phyloP scores from a whole-genome alignment of 2,888 invertebrate genomes.

The Drosophila mayaguana region DNA sequence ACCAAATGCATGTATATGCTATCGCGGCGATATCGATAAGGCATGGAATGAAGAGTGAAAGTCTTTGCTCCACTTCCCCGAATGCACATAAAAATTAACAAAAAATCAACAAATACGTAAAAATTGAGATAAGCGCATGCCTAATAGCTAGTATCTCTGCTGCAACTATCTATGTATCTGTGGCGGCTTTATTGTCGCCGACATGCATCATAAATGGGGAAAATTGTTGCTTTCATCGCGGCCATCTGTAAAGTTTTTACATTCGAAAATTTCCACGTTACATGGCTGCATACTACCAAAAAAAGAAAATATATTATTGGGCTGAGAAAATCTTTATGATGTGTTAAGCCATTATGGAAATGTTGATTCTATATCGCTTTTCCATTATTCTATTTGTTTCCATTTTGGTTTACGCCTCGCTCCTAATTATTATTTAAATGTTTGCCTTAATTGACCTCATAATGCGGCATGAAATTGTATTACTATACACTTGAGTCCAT shows the following conservation, averaged over 20 bases:
- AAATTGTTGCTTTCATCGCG: constrained; percentile 70
- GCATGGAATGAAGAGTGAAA: constrained; percentile 51
- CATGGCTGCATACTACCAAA: constrained; percentile 3
- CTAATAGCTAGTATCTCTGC: constrained; percentile 22
- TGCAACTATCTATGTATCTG: constrained; percentile 38
- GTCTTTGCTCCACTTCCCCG: constrained; percentile 45
- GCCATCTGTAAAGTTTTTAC: constrained; percentile 55
- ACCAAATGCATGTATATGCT: constrained; percentile 18
- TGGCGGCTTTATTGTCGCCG: constrained; percentile 72
- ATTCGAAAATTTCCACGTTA: constrained; percentile 28
- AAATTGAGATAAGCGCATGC: constrained; percentile 48
- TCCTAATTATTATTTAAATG: constrained; percentile 62
- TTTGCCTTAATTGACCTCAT: constrained; percentile 64
- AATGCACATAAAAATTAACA: constrained; percentile 52
- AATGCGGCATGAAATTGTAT: constrained; percentile 62
- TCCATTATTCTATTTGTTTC: constrained; percentile 10
- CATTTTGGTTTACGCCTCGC: constrained; percentile 31
- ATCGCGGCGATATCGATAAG: constrained; percentile 32
- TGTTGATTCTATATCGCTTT: constrained; percentile 24
- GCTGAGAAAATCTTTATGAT: constrained; percentile 72
- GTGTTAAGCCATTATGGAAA: constrained; percentile 67
- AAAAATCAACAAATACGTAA: constrained; percentile 60
- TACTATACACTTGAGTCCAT: constrained; percentile 45
- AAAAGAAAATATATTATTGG: constrained; percentile 45
- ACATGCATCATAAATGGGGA: constrained; percentile 64